Percentiles rank a stretch among this genome's conserved stretches.
phyloP scores from a whole-genome alignment of 2,797 vertebrate species.

The Picus viridis region DNA sequence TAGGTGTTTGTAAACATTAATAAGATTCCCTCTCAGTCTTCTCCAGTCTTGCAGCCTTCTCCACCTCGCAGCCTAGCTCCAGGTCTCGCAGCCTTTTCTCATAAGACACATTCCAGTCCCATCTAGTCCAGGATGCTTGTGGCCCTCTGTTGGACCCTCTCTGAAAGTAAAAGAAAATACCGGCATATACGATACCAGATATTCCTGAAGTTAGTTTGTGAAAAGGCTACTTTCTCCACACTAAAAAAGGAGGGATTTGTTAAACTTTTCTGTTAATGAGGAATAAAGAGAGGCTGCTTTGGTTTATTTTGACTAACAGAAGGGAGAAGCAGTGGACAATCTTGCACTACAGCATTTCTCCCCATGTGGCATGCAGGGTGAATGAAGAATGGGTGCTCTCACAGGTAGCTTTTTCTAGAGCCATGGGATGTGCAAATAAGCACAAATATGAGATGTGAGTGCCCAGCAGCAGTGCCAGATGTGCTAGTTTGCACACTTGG shows the following conservation, averaged over 20 bases:
- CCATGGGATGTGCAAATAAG: neutral
- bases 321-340: neutral
- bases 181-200: too few species aligned
- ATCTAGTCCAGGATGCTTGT: too few species aligned
- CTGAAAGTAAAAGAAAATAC: neutral
- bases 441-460: fast-evolving
- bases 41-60: too few species aligned
- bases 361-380: fast-evolving
- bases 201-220: neutral
- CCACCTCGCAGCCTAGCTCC: too few species aligned
- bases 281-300: neutral
- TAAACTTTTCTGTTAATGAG: neutral
- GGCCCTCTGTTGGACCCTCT: neutral
- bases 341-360: neutral
- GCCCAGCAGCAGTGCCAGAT: fast-evolving
- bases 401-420: neutral
- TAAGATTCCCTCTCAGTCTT: too few species aligned
- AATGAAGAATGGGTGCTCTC: neutral
- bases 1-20: too few species aligned
- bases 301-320: neutral
- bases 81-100: too few species aligned
- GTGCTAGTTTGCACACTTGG: fast-evolving
- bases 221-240: neutral
- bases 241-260: fast-evolving
- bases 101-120: too few species aligned